These are phyloP conservation scores for Phoenicopterus ruber DNA, from an alignment of 2,113 vertebrate species.

Conservation along the genomic window DNA sequence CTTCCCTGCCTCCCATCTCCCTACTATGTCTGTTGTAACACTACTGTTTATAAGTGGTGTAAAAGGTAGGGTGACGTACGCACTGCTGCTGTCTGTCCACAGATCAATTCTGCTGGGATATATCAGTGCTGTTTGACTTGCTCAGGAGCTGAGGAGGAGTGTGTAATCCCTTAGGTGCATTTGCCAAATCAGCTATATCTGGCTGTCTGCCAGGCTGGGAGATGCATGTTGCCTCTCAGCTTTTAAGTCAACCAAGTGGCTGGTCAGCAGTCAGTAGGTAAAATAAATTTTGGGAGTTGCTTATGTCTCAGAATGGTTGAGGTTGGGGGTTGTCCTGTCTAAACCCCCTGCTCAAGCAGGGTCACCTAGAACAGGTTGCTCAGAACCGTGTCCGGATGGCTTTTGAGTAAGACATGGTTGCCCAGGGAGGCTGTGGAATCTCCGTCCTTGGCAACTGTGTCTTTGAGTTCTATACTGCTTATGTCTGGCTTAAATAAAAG, in stretches of 20 bases:
- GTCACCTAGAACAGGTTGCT: neutral
- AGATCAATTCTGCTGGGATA: neutral
- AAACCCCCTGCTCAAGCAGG: neutral
- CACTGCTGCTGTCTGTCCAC: neutral
- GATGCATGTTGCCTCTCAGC: neutral
- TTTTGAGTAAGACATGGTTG: too few species aligned
- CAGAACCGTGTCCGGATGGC: accelerated
- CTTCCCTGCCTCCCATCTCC: neutral
- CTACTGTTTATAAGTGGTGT: neutral
- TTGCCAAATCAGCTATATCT: neutral
- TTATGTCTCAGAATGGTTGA: neutral
- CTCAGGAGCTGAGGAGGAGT: neutral
- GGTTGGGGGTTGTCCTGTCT: neutral
- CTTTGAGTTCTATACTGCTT: neutral
- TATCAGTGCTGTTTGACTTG: neutral
- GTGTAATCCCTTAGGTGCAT: neutral
- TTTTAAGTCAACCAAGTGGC: neutral
- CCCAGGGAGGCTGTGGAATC: too few species aligned
- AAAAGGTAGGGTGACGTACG: neutral
- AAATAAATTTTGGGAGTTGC: neutral
- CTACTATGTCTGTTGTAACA: neutral
- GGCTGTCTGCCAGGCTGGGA: neutral
- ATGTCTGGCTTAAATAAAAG: neutral
- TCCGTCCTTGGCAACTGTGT: too few species aligned
- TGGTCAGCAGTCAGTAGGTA: neutral